These are phyloP conservation scores for Nysson spinosus DNA, from an alignment of 2,888 invertebrate genomes.

Conservation along the genomic window DNA sequence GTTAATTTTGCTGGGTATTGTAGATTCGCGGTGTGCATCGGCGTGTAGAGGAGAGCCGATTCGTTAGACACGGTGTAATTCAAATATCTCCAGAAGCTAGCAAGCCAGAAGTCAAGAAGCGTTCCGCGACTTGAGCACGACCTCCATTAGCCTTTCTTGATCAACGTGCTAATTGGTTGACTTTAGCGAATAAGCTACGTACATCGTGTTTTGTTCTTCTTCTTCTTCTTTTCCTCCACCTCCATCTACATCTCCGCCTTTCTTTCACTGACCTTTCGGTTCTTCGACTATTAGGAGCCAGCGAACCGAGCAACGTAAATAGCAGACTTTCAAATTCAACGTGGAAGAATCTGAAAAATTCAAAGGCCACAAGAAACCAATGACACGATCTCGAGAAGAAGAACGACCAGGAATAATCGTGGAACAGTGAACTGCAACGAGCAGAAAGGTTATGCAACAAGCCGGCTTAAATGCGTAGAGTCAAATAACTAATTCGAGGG, in stretches of 20 bases:
- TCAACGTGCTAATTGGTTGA: conserved; percentile 63
- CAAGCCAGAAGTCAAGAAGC: conserved; percentile 50
- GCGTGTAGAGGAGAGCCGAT: conserved; percentile 22
- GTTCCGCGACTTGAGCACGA: conserved; percentile 58
- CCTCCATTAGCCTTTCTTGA: conserved; percentile 65
- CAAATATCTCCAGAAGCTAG: conserved; percentile 41
- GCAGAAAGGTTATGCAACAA: too few species aligned
- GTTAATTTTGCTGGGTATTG: not conserved
- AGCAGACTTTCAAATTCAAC: too few species aligned
- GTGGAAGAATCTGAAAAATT: too few species aligned
- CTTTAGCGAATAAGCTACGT: conserved; percentile 42
- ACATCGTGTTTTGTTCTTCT: not conserved
- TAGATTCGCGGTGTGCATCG: conserved; percentile 11
- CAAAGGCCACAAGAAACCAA: too few species aligned
- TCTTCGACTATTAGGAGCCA: too few species aligned
- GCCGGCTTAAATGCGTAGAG: not conserved
- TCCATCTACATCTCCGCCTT: not conserved
- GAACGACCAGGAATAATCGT: not conserved
- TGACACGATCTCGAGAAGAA: too few species aligned
- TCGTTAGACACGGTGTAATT: conserved; percentile 42
- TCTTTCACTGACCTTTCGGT: not conserved
- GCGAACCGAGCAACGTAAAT: too few species aligned
- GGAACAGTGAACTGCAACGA: too few species aligned
- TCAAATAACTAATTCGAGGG: conserved; percentile 9
- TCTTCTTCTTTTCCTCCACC: conserved; percentile 2